A percentile compares a stretch with the other conserved stretches of the same genome.
phyloP scores from a whole-genome alignment of 2,888 invertebrate species.

The Ennomos quercinarius region DNA sequence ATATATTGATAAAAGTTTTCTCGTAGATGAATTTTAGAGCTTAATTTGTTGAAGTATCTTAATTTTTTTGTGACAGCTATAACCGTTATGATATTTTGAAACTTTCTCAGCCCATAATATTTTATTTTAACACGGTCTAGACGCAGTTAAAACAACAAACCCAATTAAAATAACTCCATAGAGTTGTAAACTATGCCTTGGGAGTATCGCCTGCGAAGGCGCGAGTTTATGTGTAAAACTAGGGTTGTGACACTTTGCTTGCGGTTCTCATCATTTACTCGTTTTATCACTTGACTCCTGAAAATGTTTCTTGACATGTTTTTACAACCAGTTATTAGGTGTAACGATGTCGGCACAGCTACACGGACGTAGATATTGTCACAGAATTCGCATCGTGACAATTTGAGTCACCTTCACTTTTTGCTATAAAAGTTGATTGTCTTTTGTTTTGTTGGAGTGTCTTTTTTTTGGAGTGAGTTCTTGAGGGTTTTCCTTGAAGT shows the following conservation, averaged over 20 bases:
- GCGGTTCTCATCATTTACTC: constrained; percentile 24
- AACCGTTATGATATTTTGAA: no score
- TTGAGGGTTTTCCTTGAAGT: not conserved
- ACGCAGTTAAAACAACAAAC: constrained; percentile 12
- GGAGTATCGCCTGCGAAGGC: constrained; percentile 8
- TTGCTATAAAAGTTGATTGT: not conserved
- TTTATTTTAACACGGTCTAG: constrained; percentile 10
- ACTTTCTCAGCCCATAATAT: not conserved
- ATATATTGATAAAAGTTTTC: no score
- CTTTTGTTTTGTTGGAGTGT: constrained; percentile 4
- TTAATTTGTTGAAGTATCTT: no score
- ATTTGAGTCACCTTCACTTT: constrained; percentile 11
- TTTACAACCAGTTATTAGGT: constrained; percentile 24
- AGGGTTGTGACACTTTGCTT: constrained; percentile 13
- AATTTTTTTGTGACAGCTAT: no score
- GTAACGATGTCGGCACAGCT: constrained; percentile 20
- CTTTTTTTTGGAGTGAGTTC: constrained; percentile 1
- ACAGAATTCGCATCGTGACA: constrained; percentile 8
- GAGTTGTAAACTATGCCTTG: not conserved
- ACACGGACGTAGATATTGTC: not conserved
- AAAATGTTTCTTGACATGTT: constrained; percentile 18
- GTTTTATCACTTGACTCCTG: constrained; percentile 28
- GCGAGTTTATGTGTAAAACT: constrained; percentile 12
- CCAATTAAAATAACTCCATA: constrained; percentile 13
- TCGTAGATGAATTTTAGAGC: no score